Conservation (phyloP, 2,113 vertebrate species). For the Nematolebias whitei region DNA sequence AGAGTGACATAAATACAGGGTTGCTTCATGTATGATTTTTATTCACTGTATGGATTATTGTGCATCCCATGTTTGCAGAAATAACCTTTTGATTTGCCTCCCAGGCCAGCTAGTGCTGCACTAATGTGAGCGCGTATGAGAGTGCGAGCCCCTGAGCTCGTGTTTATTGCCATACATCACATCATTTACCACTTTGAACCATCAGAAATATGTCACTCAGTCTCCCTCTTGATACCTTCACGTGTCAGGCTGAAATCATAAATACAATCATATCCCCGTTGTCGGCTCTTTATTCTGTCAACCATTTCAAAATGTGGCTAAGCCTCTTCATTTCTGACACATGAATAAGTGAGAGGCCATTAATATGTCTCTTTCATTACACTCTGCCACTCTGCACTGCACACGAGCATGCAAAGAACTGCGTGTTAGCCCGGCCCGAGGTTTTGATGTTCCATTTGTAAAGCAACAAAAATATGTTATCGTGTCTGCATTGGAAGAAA, state of each 20-base stretch:
- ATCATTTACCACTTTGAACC: slow-evolving; percentile 80
- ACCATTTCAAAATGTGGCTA: slow-evolving; percentile 65
- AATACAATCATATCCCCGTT: slow-evolving; percentile 78
- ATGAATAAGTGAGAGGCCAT: slow-evolving; percentile 80
- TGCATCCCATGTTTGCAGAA: slow-evolving; percentile 25
- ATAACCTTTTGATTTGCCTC: slow-evolving; percentile 28
- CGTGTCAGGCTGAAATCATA: slow-evolving; percentile 78
- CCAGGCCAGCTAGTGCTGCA: slow-evolving; percentile 28
- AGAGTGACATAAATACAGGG: no score
- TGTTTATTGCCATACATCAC: slow-evolving; percentile 69
- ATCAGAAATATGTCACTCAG: slow-evolving; percentile 76
- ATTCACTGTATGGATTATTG: slow-evolving; percentile 7
- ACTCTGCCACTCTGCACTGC: slow-evolving; percentile 57
- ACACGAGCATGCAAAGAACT: slow-evolving; percentile 37
- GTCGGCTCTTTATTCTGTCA: slow-evolving; percentile 76
- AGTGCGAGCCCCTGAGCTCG: slow-evolving; percentile 44
- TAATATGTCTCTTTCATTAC: slow-evolving; percentile 81
- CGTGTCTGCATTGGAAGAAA: slow-evolving; percentile 37
- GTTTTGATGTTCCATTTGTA: slow-evolving; percentile 76
- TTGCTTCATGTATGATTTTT: neutral
- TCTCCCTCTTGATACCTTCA: slow-evolving; percentile 74
- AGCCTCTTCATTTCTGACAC: slow-evolving; percentile 75
- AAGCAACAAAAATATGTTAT: slow-evolving; percentile 62
- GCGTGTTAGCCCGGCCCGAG: slow-evolving; percentile 46
- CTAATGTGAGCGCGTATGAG: slow-evolving; percentile 47